Evolutionary conservation across 1,140 invertebrate genomes (phyloP).

Genomic region (Cydia strobilella): DNA sequence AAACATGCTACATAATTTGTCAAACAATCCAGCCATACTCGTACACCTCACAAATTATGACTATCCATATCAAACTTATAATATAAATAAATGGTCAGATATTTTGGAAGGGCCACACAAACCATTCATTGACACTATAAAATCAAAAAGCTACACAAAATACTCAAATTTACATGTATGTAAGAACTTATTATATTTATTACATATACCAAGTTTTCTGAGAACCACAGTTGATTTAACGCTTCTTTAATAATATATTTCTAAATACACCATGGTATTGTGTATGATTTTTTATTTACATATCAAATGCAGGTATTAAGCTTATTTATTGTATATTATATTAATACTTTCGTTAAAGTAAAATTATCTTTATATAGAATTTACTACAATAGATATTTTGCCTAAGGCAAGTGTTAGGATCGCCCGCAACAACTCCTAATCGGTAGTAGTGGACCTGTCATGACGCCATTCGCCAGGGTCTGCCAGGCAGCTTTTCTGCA

Average conservation of each 20-base stretch:
- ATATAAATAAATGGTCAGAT: neutral
- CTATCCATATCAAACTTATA: neutral
- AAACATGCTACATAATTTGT: conserved; percentile 2
- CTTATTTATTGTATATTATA: neutral
- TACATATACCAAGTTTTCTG: too few species aligned
- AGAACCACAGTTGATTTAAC: too few species aligned
- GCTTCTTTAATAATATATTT: neutral
- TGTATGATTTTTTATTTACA: neutral
- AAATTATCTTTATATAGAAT: neutral
- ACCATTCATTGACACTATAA: neutral
- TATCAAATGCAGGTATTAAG: neutral
- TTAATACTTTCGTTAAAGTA: neutral
- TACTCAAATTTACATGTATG: neutral
- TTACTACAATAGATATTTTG: neutral
- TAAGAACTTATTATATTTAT: neutral
- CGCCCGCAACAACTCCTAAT: neutral
- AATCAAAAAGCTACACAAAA: neutral
- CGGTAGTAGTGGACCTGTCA: neutral
- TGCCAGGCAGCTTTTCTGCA: neutral
- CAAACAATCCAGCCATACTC: neutral
- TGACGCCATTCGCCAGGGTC: neutral
- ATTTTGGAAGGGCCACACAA: neutral
- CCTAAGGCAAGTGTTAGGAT: neutral
- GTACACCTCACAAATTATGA: neutral
- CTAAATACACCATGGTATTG: neutral